A percentile compares a stretch with the other conserved stretches of the same genome.
These are phyloP conservation scores for Liparis tanakae DNA, from an alignment of 2,797 vertebrate genomes.

Conservation along the genomic window DNA sequence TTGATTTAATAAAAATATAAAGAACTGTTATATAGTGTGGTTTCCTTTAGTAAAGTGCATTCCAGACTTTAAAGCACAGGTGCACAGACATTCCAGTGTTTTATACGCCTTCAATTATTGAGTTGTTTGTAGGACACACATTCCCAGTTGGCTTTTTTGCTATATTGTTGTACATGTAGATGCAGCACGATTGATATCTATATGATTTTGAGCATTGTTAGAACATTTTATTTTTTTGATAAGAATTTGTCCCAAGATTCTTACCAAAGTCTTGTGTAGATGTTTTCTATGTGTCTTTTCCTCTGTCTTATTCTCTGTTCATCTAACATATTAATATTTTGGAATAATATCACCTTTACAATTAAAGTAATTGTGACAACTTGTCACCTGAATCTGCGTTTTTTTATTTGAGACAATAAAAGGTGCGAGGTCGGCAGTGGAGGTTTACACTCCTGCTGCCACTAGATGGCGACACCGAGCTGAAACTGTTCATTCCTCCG, in stretches of 20 bases:
- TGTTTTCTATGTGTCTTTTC: conserved; percentile 89
- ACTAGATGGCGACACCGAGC: conserved; percentile 69
- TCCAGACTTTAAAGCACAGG: conserved; percentile 85
- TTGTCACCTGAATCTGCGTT: conserved; percentile 61
- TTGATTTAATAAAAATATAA: conserved; percentile 75
- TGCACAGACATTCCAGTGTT: conserved; percentile 83
- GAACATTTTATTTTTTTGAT: conserved; percentile 76
- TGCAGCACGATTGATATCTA: conserved; percentile 72
- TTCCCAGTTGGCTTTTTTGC: conserved; percentile 73
- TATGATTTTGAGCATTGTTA: conserved; percentile 78
- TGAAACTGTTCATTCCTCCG: conserved; percentile 10
- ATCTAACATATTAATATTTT: conserved; percentile 93
- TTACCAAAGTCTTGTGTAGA: conserved; percentile 94
- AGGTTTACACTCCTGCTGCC: conserved; percentile 41
- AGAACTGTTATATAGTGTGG: conserved; percentile 78
- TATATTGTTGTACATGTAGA: conserved; percentile 77
- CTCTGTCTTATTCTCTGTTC: conserved; percentile 68
- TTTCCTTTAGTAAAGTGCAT: conserved; percentile 78
- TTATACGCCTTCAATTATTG: conserved; percentile 82
- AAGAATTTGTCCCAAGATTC: conserved; percentile 87
- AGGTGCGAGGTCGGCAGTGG: neutral
- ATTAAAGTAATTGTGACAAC: conserved; percentile 87
- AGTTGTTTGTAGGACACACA: conserved; percentile 78
- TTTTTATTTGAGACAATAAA: conserved; percentile 48
- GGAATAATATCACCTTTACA: conserved; percentile 97